Evolutionary conservation across 2,888 invertebrate genomes (phyloP).

Genomic region (Epicampocera succincta): DNA sequence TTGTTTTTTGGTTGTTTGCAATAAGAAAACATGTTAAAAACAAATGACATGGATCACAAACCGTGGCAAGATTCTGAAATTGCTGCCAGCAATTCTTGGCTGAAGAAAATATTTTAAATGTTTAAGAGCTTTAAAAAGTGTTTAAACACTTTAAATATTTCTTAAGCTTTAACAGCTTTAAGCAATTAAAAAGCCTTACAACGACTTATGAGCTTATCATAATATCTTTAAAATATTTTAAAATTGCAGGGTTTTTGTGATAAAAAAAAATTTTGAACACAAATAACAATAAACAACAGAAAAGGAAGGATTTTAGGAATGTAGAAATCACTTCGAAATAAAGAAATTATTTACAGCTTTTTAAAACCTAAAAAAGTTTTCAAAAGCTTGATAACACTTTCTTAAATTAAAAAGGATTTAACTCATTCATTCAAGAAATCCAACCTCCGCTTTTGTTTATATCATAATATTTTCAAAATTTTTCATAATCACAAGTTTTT

Average conservation of each 20-base stretch:
- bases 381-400: too few relatives aligned
- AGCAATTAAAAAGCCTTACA: constrained; percentile 1
- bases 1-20: constrained; percentile 48
- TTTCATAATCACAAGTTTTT: constrained; percentile 38
- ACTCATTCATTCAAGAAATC: too few relatives aligned
- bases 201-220: constrained; percentile 13
- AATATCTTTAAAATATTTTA: constrained; percentile 47
- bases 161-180: constrained; percentile 26
- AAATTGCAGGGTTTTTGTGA: constrained; percentile 35
- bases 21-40: constrained; percentile 49
- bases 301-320: too few relatives aligned
- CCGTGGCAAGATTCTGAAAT: constrained; percentile 20
- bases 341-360: too few relatives aligned
- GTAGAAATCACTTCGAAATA: too few relatives aligned
- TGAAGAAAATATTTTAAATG: background rate
- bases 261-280: too few relatives aligned
- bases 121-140: background rate
- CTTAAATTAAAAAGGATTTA: too few relatives aligned
- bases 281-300: too few relatives aligned
- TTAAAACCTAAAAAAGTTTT: too few relatives aligned
- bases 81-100: constrained; percentile 9
- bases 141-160: constrained; percentile 17
- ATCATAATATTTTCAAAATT: constrained; percentile 51
- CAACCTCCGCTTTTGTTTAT: background rate
- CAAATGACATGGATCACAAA: constrained; percentile 18